Evolutionary conservation across 2,888 invertebrate species (phyloP), one percentile per base, ranked within the genome.

Genomic region (Mesopsocus fuscifrons): DNA sequence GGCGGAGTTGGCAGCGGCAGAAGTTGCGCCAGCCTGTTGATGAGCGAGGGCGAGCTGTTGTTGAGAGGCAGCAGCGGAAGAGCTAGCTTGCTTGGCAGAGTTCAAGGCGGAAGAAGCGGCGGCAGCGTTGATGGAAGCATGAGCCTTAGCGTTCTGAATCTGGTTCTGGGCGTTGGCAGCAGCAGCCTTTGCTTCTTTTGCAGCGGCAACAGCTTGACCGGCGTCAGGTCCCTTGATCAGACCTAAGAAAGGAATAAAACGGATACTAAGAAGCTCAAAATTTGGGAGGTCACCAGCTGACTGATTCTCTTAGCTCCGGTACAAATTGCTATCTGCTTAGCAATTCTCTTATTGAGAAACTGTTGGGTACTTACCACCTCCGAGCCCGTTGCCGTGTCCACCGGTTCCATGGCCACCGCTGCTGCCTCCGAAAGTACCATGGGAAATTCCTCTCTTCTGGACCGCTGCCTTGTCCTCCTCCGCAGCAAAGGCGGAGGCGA

Each of bases 31-130:
- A 6, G 38, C 38, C 20, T 38, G 38, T 11, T 38, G 6, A 13
- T 38, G 17, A 5, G 38, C 38, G 4, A 38, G 11, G 11, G 20
- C 20, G n/a, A 38, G 18, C 21, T 38, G 38, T 38, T 38, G 9
- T 20, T 38, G 38, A 38, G 38, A 15, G 6, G 38, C 16, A 20
- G 21, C 9, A 20, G 38, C 38, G 11, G 38, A 17, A 18, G 38
- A 16, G 3, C 21, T 17, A 11, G 38, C 38, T 20, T 38, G 20
- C 4, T 5, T 38, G 17, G 6, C 38, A 21, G 38, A 16, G 20
- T 20, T 20, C 17, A 38, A 13, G 20, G 38, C 20, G 8, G 38
- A 26, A 26, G 26, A 26, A 26, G 26, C 26, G 26, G 26, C 26
- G 11, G 8, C 11, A 6, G 26, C 6, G 11, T 6, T 26, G 6